Evolutionary conservation across 1,140 invertebrate species (phyloP), one percentile per base, ranked within the genome.

Genomic region (Drosophila kepulauana): DNA sequence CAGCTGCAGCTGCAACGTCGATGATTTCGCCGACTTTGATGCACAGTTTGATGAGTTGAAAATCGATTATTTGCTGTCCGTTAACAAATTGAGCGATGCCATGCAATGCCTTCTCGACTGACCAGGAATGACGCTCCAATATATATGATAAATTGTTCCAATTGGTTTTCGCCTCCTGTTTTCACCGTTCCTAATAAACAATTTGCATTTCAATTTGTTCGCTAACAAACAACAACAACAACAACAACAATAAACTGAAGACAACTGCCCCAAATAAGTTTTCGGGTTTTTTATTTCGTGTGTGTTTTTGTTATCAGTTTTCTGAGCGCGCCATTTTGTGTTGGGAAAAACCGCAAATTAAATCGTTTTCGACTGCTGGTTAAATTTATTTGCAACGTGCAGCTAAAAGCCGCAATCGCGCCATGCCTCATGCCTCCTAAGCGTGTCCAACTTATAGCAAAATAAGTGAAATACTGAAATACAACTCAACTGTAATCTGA

Each of bases 371-470:
- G 75, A 74, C 70, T 46, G 58, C 70, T 78, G 66, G 72, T 66
- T 51, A 79, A 90, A 89, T 89, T 89, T 89, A 89, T 89, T 85
- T 88, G 71, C 74, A 75, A 77, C 77, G 73, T 78, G 77, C 69
- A 74, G 76, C 58, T 13, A 71, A 78, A 43, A 71, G 68, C 69
- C 69, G 46, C 61, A 67, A 35, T 5, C 15, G 45, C 15, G 45
- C 58, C 43, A 38, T 49, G 28, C 58, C 69, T 6, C 38, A 10
- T 33, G 6, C 3, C 15, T 11, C 30, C 25, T 33, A 51, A 43
- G 33, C 58, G 15, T 16, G 10, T 61, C 38, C 13, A 20, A 38
- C 28, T 62, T 38, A 51, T 35, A 58, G 25, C 35, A 51, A 70
- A 63, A 77, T 25, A 52, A 41, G 45, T 59, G 30, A 52, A 56